Evolutionary conservation across 2,113 vertebrate species (phyloP).

Genomic region (Trichomycterus rosablanca): DNA sequence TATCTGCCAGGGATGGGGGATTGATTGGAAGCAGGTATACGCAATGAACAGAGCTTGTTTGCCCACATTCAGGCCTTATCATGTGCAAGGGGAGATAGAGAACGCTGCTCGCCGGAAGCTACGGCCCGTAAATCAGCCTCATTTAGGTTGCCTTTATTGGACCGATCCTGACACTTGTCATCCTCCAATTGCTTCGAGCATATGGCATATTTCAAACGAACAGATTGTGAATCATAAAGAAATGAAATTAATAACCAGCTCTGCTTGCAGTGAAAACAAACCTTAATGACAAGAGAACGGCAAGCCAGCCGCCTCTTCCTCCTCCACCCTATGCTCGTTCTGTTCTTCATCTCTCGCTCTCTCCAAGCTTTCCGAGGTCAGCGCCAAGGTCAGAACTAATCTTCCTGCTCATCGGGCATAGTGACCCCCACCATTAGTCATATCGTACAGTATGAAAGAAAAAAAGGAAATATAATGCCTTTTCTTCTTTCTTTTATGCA

Average conservation of each 20-base stretch:
- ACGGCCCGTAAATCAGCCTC: conserved; percentile 84
- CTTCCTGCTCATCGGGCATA: conserved; percentile 53
- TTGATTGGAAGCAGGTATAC: conserved; percentile 18
- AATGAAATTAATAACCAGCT: conserved; percentile 90
- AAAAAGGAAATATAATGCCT: conserved; percentile 41
- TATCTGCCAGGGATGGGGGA: conserved; percentile 25
- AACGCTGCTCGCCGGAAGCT: conserved; percentile 58
- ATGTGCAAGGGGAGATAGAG: conserved; percentile 44
- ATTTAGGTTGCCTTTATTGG: conserved; percentile 90
- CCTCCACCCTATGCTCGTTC: conserved; percentile 2
- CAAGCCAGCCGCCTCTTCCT: conserved; percentile 62
- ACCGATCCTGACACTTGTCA: conserved; percentile 90
- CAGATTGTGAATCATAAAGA: conserved; percentile 94
- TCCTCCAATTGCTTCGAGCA: conserved; percentile 89
- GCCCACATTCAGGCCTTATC: conserved; percentile 47
- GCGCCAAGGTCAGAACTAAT: conserved; percentile 77
- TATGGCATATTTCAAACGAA: conserved; percentile 92
- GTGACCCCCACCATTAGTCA: conserved; percentile 58
- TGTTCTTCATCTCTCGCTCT: conserved; percentile 34
- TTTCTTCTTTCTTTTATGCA: conserved; percentile 38
- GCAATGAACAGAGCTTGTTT: conserved; percentile 37
- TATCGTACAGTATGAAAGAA: conserved; percentile 50
- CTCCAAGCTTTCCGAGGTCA: conserved; percentile 65
- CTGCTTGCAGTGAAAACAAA: conserved; percentile 73
- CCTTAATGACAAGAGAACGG: conserved; percentile 79